Percentiles rank a stretch among this genome's conserved stretches.
Evolutionary conservation across 37 sponge, comb jelly and placozoan species (phyloP).

Genomic region (Petrosia ficiformis): DNA sequence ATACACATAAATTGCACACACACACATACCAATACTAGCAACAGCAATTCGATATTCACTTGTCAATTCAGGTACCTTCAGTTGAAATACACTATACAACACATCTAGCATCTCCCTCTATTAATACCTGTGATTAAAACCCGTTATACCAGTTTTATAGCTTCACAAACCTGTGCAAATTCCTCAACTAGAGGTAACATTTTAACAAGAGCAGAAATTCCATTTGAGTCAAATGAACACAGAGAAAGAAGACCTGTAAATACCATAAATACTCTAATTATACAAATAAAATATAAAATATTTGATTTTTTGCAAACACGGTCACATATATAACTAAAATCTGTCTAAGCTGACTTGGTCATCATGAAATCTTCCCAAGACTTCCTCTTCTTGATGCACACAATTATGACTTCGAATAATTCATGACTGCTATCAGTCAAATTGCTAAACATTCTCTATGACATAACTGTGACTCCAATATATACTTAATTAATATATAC

Average conservation of each 20-base stretch:
- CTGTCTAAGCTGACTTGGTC: too few relatives aligned
- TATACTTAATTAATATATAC: neutral
- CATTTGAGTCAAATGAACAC: constrained; percentile 17
- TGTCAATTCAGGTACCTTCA: constrained; percentile 85
- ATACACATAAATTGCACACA: too few relatives aligned
- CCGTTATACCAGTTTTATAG: too few relatives aligned
- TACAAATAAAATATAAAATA: neutral
- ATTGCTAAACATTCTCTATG: neutral
- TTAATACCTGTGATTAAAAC: neutral
- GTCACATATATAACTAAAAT: too few relatives aligned
- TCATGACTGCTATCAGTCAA: neutral
- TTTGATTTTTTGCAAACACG: too few relatives aligned
- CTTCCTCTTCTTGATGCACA: too few relatives aligned
- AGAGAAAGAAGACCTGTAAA: constrained; percentile 25
- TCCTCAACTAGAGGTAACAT: constrained; percentile 41
- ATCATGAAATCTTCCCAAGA: too few relatives aligned
- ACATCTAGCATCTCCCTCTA: constrained; percentile 74
- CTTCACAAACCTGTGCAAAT: constrained; percentile 45
- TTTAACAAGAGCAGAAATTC: constrained; percentile 30
- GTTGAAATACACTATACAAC: constrained; percentile 66
- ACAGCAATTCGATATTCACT: constrained; percentile 46
- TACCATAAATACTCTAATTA: neutral
- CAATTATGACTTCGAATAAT: too few relatives aligned
- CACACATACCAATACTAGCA: constrained; percentile 74
- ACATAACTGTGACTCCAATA: neutral